Percentiles rank a stretch among this genome's conserved stretches.
These are phyloP conservation scores for Xestobium rufovillosum DNA, from an alignment of 2,888 invertebrate genomes.

Conservation along the genomic window DNA sequence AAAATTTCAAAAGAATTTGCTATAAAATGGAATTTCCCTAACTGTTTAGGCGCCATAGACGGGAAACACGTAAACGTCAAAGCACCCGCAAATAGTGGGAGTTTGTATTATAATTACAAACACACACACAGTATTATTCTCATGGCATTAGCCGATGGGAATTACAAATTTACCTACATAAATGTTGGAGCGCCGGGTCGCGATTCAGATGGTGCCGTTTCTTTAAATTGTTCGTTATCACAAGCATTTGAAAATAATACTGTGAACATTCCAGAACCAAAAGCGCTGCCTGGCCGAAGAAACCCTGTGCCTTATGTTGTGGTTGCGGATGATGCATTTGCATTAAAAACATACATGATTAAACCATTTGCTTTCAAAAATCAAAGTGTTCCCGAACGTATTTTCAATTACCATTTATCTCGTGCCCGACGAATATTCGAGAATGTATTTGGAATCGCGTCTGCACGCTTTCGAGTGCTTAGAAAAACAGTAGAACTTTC, in stretches of 20 bases:
- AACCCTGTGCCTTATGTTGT: constrained; percentile 17
- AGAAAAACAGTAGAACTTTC: constrained; percentile 8
- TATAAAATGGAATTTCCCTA: too few relatives aligned
- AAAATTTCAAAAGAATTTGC: too few relatives aligned
- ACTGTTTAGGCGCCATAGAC: too few relatives aligned
- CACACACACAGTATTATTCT: constrained; percentile 8
- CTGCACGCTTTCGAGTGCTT: background rate
- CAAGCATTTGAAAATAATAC: constrained; percentile 5
- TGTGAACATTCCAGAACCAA: constrained; percentile 1
- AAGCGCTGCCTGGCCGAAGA: background rate
- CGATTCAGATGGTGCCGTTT: constrained; percentile 18
- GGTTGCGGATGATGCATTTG: constrained; percentile 18
- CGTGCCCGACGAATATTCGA: too few relatives aligned
- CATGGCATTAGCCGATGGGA: constrained; percentile 13
- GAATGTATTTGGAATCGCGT: background rate
- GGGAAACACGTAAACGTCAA: too few relatives aligned
- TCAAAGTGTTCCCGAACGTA: background rate
- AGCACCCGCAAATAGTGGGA: too few relatives aligned
- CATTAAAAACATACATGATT: constrained; percentile 7
- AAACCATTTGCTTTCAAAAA: constrained; percentile 1
- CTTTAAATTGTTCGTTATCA: constrained; percentile 15
- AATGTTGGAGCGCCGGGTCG: constrained; percentile 19
- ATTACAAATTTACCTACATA: constrained; percentile 19
- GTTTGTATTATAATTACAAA: constrained; percentile 13
- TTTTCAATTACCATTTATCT: constrained; percentile 2